Evolutionary conservation across 2,797 vertebrate species (phyloP), one percentile per base, ranked within the genome.

Genomic region (Peromyscus aztecus): DNA sequence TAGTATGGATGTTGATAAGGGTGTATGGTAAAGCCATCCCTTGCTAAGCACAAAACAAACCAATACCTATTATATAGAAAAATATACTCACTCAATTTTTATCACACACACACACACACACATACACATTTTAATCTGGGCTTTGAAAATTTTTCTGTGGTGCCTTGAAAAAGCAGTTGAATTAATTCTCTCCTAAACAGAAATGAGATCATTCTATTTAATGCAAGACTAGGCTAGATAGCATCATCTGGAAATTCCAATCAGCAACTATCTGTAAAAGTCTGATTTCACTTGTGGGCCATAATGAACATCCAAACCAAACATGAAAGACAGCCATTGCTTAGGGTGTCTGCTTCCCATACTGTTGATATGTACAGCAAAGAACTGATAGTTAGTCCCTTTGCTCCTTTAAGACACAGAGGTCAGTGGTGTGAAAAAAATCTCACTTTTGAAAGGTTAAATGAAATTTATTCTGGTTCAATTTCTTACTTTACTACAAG

Each of bases 391-490:
- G 84, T 84, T 49, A 49, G 49, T 97, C 67, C 17, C 46, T 96
- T 96, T 95, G 89, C 59, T 97, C 83, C 94, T 81, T 86, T 52
- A 97, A 95, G 97, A 95, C 95, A 95, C 71, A 88, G 95, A 97
- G 94, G 93, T 96, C 90, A 95, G 87, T 8, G 37, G 90, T 92
- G 93, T 96, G 94, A 49, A 49, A 49, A 97, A 96, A 96, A 96
- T 96, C 93, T 93, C 92, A 97, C 94, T 98, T 97, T 71, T 94
- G 90, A 96, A 96, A 97, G 96, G 96, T 96, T 97, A 97, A 97
- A 94, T 94, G 96, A 91, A 97, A 97, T 97, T 69, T 97, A 90
- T 97, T 97, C 85, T 97, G 97, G 93, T 97, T 98, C 96, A 97
- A 10, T 95, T 96, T 97, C 96, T 97, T 89, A 86, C 81, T 61